Base-by-base conservation (phyloP, 1,140 invertebrate genomes). In the Pachyrhynchus sulphureomaculatus region DNA sequence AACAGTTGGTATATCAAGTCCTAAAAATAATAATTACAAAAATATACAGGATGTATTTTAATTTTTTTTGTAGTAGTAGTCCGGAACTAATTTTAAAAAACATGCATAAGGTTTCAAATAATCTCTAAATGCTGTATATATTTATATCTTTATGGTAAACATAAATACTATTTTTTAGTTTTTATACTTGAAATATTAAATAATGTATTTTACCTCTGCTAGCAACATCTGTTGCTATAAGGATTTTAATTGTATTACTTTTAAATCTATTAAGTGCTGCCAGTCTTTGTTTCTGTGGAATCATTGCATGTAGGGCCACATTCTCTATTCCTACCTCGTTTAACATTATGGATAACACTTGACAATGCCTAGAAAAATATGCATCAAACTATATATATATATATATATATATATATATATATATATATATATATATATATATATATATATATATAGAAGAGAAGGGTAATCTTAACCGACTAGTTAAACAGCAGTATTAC, bases 151-250 rank as follows among this genome's bases (percentile, higher is more conserved):
- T n/a, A n/a, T n/a, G n/a, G n/a, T n/a, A n/a, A n/a, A n/a, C n/a
- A n/a, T n/a, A n/a, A n/a, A n/a, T n/a, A n/a, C n/a, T n/a, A n/a
- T n/a, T n/a, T n/a, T n/a, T n/a, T n/a, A n/a, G n/a, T n/a, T n/a
- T n/a, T n/a, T n/a, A n/a, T n/a, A n/a, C n/a, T n/a, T n/a, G n/a
- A n/a, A n/a, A n/a, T n/a, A n/a, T n/a, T n/a, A n/a, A n/a, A n/a
- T n/a, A n/a, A n/a, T n/a, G n/a, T n/a, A n/a, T n/a, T n/a, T n/a
- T 45, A 61, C 58, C 96, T 80, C 96, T 83, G 64, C 94, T 93
- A 0, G 95, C 96, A 0, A 99, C 93, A 82, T 99, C 95, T 17
- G 97, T 99, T 3, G 96, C 94, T 52, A 99, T 89, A 2, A 99
- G 80, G 21, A 97, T 95, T 61, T 89, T 89, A 2, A 88, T 81